Percentiles rank a stretch among this genome's conserved stretches.
phyloP scores from a whole-genome alignment of 1,140 invertebrate species.

The Procambarus virginalis region DNA sequence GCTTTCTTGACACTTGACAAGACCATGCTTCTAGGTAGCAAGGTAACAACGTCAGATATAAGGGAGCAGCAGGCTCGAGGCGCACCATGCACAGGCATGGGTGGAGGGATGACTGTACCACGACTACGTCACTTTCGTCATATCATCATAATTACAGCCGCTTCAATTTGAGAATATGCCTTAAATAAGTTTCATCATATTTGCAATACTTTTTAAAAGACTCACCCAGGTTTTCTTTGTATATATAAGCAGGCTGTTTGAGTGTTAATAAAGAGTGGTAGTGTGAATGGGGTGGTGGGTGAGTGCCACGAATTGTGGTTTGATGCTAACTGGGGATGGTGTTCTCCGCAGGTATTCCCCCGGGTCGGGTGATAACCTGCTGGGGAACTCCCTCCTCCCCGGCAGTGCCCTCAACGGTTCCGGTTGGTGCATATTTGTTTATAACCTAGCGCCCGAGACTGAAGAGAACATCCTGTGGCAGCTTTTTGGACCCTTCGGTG shows the following conservation, averaged over 20 bases:
- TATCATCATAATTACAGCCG: conserved; percentile 41
- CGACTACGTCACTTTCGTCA: conserved; percentile 44
- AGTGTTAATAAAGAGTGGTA: conserved; percentile 17
- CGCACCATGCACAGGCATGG: conserved; percentile 34
- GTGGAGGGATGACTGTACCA: conserved; percentile 47
- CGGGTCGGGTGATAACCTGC: conserved; percentile 88
- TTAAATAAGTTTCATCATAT: conserved; percentile 47
- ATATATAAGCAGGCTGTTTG: conserved; percentile 33
- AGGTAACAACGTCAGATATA: not conserved
- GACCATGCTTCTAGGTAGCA: not conserved
- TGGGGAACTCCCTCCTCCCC: conserved; percentile 90
- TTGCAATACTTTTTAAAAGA: conserved; percentile 41
- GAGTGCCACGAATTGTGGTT: not conserved
- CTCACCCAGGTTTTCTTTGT: conserved; percentile 40
- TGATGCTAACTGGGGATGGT: conserved; percentile 60
- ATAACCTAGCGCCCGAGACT: conserved; percentile 98
- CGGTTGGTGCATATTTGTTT: conserved; percentile 99
- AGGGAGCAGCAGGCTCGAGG: conserved; percentile 6
- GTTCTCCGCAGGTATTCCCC: conserved; percentile 88
- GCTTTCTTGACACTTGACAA: not conserved
- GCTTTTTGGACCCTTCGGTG: conserved; percentile 98
- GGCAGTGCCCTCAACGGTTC: conserved; percentile 80
- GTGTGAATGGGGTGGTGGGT: conserved; percentile 23
- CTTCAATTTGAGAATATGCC: conserved; percentile 20
- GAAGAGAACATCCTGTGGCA: conserved; percentile 99